These are phyloP conservation scores for Chamaedrilus cognettii DNA, from an alignment of 2,888 invertebrate genomes.

Conservation along the genomic window DNA sequence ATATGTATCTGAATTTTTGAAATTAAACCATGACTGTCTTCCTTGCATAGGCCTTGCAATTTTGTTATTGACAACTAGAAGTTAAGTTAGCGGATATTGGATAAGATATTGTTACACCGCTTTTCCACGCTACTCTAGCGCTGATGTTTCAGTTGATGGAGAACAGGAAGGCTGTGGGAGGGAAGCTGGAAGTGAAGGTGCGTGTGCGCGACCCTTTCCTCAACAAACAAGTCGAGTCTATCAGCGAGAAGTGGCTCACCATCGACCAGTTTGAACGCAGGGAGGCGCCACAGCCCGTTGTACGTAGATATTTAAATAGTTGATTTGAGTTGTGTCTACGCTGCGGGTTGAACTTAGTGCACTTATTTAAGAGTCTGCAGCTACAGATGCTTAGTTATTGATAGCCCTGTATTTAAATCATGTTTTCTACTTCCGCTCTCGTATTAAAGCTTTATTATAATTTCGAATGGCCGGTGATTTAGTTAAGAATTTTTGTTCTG, in stretches of 20 bases:
- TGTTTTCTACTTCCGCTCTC: too few species aligned
- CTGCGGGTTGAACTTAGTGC: background rate
- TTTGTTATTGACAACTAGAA: too few species aligned
- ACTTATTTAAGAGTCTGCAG: too few species aligned
- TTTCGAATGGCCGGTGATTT: too few species aligned
- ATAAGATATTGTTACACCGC: background rate
- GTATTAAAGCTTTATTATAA: too few species aligned
- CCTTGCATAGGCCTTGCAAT: background rate
- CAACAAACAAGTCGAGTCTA: conserved; percentile 85
- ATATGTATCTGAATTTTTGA: too few species aligned
- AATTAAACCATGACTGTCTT: too few species aligned
- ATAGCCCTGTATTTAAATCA: too few species aligned
- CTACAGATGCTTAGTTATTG: too few species aligned
- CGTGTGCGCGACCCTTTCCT: conserved; percentile 84
- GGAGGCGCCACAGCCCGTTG: background rate
- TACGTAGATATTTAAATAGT: background rate
- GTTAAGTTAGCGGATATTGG: background rate
- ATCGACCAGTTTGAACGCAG: conserved; percentile 63
- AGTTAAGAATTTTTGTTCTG: too few species aligned
- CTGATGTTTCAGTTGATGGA: conserved; percentile 74
- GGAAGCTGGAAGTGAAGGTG: conserved; percentile 86
- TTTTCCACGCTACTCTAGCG: too few species aligned
- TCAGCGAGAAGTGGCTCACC: conserved; percentile 90
- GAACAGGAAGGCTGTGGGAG: conserved; percentile 83
- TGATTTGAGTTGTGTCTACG: background rate